Evolutionary conservation across 1,140 invertebrate species (phyloP), one percentile per base, ranked within the genome.

Genomic region (Pristionchus pacificus): DNA sequence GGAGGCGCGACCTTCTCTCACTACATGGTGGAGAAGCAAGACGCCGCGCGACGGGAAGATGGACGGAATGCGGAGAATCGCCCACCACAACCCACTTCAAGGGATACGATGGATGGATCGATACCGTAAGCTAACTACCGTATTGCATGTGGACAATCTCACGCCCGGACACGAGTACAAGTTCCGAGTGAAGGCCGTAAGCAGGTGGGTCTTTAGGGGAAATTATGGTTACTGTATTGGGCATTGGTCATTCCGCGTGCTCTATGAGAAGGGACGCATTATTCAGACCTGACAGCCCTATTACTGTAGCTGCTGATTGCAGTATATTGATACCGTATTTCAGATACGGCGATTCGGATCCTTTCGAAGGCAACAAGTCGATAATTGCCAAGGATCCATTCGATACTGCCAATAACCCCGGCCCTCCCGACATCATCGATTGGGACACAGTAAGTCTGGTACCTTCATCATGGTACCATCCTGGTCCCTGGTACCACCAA

Each of bases 311-410:
- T n/a, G n/a, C n/a, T n/a, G n/a, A n/a, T n/a, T n/a, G n/a, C n/a
- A n/a, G n/a, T n/a, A n/a, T n/a, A n/a, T n/a, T n/a, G n/a, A n/a
- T n/a, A n/a, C n/a, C n/a, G n/a, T n/a, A n/a, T n/a, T n/a, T n/a
- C n/a, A n/a, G n/a, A n/a, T n/a, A 14, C n/a, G 95, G 95, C 0
- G 92, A 95, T 85, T 95, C 93, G 3, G 88, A 89, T 70, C 93
- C 93, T 0, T 86, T 97, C 13, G 88, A 89, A n/a, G 91, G 92
- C 2, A 87, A 88, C 49, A 90, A 92, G 80, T 89, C 91, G 15
- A 91, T 97, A 64, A 91, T 93, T 1, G 95, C 95, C 31, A 97
- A 97, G 84, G 95, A 99, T 90, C 95, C 95, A 38, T 99, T 90
- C 85, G 92, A 88, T 77, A 83, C 85, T 75, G 93, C 96, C 3